Evolutionary conservation across 2,797 vertebrate species (phyloP).

Genomic region (Lutjanus campechanus): DNA sequence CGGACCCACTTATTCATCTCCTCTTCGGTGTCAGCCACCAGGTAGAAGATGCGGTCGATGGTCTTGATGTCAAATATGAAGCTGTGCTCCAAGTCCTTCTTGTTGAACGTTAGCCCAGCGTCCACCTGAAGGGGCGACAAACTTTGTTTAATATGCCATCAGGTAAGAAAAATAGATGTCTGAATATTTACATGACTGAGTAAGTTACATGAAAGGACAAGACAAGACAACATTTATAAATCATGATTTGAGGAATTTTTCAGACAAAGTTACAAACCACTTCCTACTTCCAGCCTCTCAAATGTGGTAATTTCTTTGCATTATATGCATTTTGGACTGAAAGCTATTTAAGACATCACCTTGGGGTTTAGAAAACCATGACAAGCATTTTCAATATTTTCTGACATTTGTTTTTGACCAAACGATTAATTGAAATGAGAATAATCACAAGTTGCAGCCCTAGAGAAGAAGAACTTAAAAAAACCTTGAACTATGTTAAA

Average conservation of each 20-base stretch:
- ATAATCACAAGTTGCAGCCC: background rate
- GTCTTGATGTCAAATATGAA: constrained; percentile 99
- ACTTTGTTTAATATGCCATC: background rate
- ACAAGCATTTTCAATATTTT: background rate
- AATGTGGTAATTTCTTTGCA: background rate
- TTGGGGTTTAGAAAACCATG: background rate
- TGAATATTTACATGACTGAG: background rate
- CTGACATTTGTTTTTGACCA: background rate
- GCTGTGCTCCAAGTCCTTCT: constrained; percentile 99
- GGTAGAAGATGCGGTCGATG: constrained; percentile 97
- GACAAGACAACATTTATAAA: too few species aligned
- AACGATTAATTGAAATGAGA: background rate
- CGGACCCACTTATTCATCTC: constrained; percentile 99
- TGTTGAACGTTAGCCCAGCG: constrained; percentile 97
- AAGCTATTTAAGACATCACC: background rate
- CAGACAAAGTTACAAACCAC: background rate
- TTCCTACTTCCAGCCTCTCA: background rate
- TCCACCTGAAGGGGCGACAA: constrained; percentile 86
- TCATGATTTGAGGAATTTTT: background rate
- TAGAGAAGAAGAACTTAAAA: background rate
- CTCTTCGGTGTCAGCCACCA: constrained; percentile 98
- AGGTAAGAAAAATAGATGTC: background rate
- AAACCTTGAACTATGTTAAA: background rate
- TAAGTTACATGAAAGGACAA: background rate
- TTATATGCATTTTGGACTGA: background rate